These are phyloP conservation scores for Lepidochitona cinerea DNA, from an alignment of 2,888 invertebrate genomes.

Conservation along the genomic window DNA sequence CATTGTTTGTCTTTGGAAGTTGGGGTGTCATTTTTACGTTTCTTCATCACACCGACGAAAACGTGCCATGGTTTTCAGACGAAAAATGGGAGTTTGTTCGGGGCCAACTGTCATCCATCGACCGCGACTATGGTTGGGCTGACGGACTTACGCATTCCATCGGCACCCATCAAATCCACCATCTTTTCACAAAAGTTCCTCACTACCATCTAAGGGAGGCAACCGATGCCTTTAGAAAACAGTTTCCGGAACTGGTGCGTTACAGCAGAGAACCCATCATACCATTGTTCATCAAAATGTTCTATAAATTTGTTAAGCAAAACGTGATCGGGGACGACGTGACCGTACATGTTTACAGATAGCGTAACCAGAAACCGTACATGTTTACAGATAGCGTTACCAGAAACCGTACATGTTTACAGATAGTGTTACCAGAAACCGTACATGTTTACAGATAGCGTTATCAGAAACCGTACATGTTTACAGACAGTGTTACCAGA, in stretches of 20 bases:
- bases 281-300: conserved; percentile 58
- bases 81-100: conserved; percentile 62
- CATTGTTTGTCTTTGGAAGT: conserved; percentile 58
- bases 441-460: too few species aligned
- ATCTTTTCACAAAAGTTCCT: conserved; percentile 64
- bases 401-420: neutral
- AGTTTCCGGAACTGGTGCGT: conserved; percentile 58
- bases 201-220: conserved; percentile 67
- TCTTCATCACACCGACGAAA: conserved; percentile 64
- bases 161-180: conserved; percentile 67
- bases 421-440: too few species aligned
- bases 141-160: conserved; percentile 63
- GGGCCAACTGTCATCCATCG: conserved; percentile 67
- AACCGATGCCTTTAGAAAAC: conserved; percentile 53
- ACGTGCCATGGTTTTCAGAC: conserved; percentile 63
- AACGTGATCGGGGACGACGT: conserved; percentile 36
- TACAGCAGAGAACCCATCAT: conserved; percentile 55
- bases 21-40: conserved; percentile 65
- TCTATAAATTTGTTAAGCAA: conserved; percentile 47
- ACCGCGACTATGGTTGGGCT: conserved; percentile 65
- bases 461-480: too few species aligned
- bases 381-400: neutral
- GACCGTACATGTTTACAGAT: conserved; percentile 45
- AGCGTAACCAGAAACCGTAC: neutral
- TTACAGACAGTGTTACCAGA: too few species aligned